Percentiles rank a stretch among this genome's conserved stretches.
These are phyloP conservation scores for Chaenocephalus aceratus DNA, from an alignment of 2,113 vertebrate species.

Conservation along the genomic window DNA sequence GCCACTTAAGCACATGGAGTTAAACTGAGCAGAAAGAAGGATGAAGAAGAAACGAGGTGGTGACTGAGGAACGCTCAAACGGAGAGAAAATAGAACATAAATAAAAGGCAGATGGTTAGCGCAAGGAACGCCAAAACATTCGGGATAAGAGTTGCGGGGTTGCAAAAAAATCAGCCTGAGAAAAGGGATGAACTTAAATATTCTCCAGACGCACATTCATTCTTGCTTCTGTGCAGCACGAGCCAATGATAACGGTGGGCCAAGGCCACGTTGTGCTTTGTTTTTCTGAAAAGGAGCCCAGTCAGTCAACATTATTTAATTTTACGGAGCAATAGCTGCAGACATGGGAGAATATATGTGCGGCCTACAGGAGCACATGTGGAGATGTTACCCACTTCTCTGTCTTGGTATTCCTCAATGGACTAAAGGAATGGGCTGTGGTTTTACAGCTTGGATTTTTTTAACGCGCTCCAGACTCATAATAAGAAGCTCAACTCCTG, in stretches of 20 bases:
- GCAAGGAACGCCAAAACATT: slow-evolving; percentile 1
- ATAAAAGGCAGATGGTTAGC: not conserved
- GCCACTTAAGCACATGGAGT: slow-evolving; percentile 4
- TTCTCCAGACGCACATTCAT: slow-evolving; percentile 55
- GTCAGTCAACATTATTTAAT: slow-evolving; percentile 22
- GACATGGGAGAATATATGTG: slow-evolving; percentile 10
- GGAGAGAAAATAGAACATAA: not conserved
- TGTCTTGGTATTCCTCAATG: no score
- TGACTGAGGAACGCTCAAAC: not conserved
- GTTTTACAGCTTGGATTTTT: slow-evolving; percentile 32
- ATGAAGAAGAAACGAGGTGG: not conserved
- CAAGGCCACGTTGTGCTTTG: slow-evolving; percentile 36
- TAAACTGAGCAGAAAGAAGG: slow-evolving; percentile 9
- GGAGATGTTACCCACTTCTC: no score
- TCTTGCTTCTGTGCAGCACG: slow-evolving; percentile 44
- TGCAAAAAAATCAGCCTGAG: slow-evolving; percentile 13
- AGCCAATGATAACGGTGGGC: slow-evolving; percentile 58
- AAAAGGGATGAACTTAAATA: slow-evolving; percentile 36
- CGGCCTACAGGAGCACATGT: no score
- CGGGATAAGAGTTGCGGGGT: not conserved
- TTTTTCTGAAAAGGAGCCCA: slow-evolving; percentile 2
- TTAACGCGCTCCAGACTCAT: slow-evolving; percentile 45
- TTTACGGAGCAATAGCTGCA: slow-evolving; percentile 32
- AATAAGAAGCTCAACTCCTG: slow-evolving; percentile 49
- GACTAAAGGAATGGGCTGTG: slow-evolving; percentile 27